Evolutionary conservation across 2,888 invertebrate genomes (phyloP), one percentile per base, ranked within the genome.

Genomic region (Ypsolopha scabrella): DNA sequence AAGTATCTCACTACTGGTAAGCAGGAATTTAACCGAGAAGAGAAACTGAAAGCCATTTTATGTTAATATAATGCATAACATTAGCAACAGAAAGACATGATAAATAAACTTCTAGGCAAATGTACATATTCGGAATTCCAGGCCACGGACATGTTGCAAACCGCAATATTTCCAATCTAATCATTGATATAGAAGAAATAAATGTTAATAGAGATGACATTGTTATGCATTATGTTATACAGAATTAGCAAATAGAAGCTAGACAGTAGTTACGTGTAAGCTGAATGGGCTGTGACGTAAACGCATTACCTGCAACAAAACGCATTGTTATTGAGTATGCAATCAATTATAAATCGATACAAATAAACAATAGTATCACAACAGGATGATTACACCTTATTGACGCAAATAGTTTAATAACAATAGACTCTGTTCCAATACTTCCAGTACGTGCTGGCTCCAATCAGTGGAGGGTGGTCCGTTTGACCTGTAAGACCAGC

Each of bases 401-500:
- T 53, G 58, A 60, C 55, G 62, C 64, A 65, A 70, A 71, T 68
- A 71, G 70, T 60, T 70, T 67, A 67, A 70, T 69, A 61, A 49
- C 39, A 48, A 36, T 48, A 13, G 48, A 38, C 10, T 14, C 10
- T 13, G 41, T 49, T 33, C 3, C 24, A 41, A 11, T 36, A 10
- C 10, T 9, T 33, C 35, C 35, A 48, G 24, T 39, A 39, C 10
- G 2, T 10, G 10, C n/a, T 9, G n/a, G 11, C 13, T 47, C n/a
- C 53, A 53, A 53, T 53, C 51, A 53, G 47, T 37, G 37, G 14
- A 37, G 47, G 47, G 70, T 72, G 68, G 71, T 62, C 55, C 56
- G 57, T 66, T 60, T 74, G 81, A 81, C 82, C 80, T 72, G 70
- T 64, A 62, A 64, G 64, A 72, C 82, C 83, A 85, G 52, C 68